Evolutionary conservation across 2,888 invertebrate genomes (phyloP).

Genomic region (Troides helena): DNA sequence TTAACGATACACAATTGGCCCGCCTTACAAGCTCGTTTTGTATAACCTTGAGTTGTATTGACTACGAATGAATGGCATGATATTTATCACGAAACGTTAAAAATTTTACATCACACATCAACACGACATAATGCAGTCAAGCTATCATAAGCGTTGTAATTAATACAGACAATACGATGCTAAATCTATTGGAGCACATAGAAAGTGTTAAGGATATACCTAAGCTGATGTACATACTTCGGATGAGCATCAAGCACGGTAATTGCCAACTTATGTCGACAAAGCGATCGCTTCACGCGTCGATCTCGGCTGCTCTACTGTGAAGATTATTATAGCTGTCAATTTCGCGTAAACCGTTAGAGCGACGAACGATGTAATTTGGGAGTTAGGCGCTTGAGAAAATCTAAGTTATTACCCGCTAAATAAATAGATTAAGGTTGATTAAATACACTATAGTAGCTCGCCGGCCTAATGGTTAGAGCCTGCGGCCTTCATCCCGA

Average conservation of each 20-base stretch:
- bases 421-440: neutral
- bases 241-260: constrained; percentile 46
- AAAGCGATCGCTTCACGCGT: constrained; percentile 65
- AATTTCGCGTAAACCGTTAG: constrained; percentile 50
- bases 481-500: too few relatives aligned
- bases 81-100: too few relatives aligned
- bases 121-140: neutral
- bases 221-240: neutral
- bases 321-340: constrained; percentile 56
- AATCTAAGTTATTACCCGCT: constrained; percentile 46
- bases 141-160: neutral
- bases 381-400: neutral
- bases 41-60: too few relatives aligned
- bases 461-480: too few relatives aligned
- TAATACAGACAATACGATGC: neutral
- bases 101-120: too few relatives aligned
- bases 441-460: neutral
- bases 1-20: neutral
- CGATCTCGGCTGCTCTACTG: constrained; percentile 55
- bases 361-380: constrained; percentile 57
- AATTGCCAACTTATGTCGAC: constrained; percentile 72
- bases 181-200: neutral
- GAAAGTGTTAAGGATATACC: neutral
- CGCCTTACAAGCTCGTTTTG: neutral
- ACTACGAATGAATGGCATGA: too few relatives aligned